Conservation (phyloP, 2,888 invertebrate species). For the Coelopa pilipes region DNA sequence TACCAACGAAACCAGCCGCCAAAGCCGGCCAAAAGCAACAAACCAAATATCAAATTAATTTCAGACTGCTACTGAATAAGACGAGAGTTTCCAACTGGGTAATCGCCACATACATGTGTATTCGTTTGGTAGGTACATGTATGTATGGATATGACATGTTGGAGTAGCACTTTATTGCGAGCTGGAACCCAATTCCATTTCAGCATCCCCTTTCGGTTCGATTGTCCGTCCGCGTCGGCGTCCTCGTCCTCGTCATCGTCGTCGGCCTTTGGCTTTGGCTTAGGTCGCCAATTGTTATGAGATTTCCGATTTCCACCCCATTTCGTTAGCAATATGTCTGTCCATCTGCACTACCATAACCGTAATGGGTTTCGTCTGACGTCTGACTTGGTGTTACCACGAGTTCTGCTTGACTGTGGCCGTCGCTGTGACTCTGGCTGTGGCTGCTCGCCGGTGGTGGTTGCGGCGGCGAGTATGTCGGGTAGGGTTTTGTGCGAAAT, state of each 20-base stretch:
- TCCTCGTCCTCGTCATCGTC: too few species aligned
- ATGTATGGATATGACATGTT: slow-evolving; percentile 7
- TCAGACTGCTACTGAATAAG: not conserved
- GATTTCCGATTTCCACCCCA: slow-evolving; percentile 23
- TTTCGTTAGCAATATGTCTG: slow-evolving; percentile 1
- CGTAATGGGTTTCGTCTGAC: slow-evolving; percentile 15
- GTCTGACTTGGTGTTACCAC: too few species aligned
- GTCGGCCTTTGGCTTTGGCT: slow-evolving; percentile 22
- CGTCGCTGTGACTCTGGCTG: not conserved
- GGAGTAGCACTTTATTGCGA: slow-evolving; percentile 13
- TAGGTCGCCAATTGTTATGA: slow-evolving; percentile 12
- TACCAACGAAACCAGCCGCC: not conserved
- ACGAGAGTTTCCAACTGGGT: not conserved
- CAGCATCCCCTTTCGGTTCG: not conserved
- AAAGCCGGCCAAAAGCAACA: not conserved
- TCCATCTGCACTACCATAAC: not conserved
- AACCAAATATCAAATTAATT: not conserved
- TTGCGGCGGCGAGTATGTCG: not conserved
- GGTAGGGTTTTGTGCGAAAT: not conserved
- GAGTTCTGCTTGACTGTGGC: not conserved
- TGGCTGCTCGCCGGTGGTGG: not conserved
- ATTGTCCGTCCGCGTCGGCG: slow-evolving; percentile 10
- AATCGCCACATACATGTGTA: not conserved
- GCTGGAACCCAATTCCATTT: not conserved
- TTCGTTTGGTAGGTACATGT: too few species aligned